These are phyloP conservation scores for Cantharis rufa DNA, from an alignment of 2,888 invertebrate genomes.

Conservation along the genomic window DNA sequence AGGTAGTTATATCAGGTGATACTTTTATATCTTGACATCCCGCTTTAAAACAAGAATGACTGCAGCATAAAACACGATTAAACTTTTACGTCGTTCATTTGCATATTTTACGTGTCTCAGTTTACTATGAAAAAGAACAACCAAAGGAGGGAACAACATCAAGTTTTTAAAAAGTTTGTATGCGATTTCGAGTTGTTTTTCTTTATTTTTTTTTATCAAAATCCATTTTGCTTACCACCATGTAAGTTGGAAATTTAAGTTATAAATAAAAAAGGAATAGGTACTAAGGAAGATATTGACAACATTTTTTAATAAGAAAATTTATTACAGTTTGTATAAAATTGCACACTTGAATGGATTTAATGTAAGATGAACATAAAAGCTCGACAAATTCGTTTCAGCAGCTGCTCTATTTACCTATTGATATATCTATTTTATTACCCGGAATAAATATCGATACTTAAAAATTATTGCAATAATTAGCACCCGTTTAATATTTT, in stretches of 20 bases:
- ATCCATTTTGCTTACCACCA: neutral
- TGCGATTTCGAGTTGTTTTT: neutral
- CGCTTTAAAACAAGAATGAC: constrained; percentile 39
- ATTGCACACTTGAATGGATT: neutral
- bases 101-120: constrained; percentile 33
- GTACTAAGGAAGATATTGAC: neutral
- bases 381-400: neutral
- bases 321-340: neutral
- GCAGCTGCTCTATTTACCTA: neutral
- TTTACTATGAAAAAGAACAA: neutral
- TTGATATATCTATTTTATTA: neutral
- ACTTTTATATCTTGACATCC: constrained; percentile 51
- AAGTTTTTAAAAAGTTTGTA: neutral
- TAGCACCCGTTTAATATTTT: neutral
- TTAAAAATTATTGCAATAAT: neutral
- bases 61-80: constrained; percentile 41
- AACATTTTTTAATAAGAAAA: neutral
- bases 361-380: neutral
- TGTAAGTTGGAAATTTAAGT: neutral
- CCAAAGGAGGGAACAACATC: neutral
- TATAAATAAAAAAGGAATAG: too few relatives aligned
- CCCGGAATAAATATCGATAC: neutral
- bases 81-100: constrained; percentile 38
- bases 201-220: neutral
- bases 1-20: constrained; percentile 52